Base-by-base conservation (phyloP, 2,113 vertebrate species). In the Mustelus asterias region DNA sequence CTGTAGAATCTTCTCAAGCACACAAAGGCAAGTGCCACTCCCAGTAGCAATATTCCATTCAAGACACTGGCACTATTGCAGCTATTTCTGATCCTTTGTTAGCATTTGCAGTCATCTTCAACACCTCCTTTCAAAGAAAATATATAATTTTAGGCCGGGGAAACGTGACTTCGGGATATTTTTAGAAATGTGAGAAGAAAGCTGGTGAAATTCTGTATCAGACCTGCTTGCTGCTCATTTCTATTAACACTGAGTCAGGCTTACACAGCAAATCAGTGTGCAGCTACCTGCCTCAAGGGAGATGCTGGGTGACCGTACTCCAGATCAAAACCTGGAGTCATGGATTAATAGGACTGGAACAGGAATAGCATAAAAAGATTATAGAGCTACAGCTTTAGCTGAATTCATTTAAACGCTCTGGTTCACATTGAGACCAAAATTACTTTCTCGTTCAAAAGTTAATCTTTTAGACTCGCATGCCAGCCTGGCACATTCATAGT, bases 1-100 rank as follows among this genome's bases (percentile, higher is more conserved):
- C 96, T 95, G 67, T 96, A 89, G 97, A 96, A 96, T 80, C 96
- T 63, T 88, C 95, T 96, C 86, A 29, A 96, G 96, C 96, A 97
- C 97, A 98, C 98, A 97, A 97, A 97, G 97, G 41, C 97, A n/a
- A 96, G 97, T 97, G 97, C 97, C 98, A 98, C 98, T 98, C 98
- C 98, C 98, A 97, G 97, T 2, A 96, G 96, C 96, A 90, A 7
- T 96, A 96, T 96, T 97, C 96, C 96, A 97, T 96, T 96, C 96
- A 97, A 96, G 96, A 89, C 14, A 95, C 96, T 37, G 3, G 24
- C 13, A 96, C 80, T 89, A 54, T 86, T 93, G 96, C 70, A 95
- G 67, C 41, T 65, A 95, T 96, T n/a, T n/a, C 78, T 65, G 60
- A 95, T 96, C 96, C 96, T 96, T 96, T 96, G 95, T 69, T 96